Evolutionary conservation across 1,140 invertebrate genomes (phyloP).

Genomic region (Drosophila oshimai): DNA sequence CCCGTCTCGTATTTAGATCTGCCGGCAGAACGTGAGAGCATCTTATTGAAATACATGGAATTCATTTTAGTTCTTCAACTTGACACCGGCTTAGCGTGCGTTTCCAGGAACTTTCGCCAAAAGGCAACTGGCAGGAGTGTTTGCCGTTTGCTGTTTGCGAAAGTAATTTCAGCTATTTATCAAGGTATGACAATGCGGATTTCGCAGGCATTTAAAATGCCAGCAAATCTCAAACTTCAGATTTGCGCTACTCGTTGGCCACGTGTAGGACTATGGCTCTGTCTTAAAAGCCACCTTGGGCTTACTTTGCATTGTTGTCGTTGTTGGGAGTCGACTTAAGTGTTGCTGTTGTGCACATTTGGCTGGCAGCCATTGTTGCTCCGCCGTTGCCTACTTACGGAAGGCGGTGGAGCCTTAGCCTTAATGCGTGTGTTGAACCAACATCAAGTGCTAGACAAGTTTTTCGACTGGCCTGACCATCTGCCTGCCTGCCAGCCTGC

Average conservation of each 20-base stretch:
- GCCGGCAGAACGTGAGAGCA: neutral
- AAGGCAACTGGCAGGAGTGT: slow-evolving; percentile 8
- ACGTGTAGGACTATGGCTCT: slow-evolving; percentile 21
- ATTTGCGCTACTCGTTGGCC: slow-evolving; percentile 15
- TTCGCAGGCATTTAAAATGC: slow-evolving; percentile 64
- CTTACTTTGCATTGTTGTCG: slow-evolving; percentile 65
- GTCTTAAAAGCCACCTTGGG: slow-evolving; percentile 34
- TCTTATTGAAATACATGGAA: slow-evolving; percentile 23
- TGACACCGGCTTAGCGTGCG: slow-evolving; percentile 21
- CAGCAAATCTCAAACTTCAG: slow-evolving; percentile 54
- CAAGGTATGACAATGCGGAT: slow-evolving; percentile 75
- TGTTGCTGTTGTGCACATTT: slow-evolving; percentile 73
- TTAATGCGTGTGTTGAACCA: slow-evolving; percentile 51
- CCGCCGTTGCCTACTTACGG: slow-evolving; percentile 45
- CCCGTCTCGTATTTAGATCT: neutral
- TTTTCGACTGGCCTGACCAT: slow-evolving; percentile 37
- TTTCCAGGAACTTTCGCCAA: slow-evolving; percentile 18
- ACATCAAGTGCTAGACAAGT: slow-evolving; percentile 48
- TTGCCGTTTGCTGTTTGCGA: slow-evolving; percentile 38
- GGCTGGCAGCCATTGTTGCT: slow-evolving; percentile 52
- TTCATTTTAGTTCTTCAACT: slow-evolving; percentile 32
- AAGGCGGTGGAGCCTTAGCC: slow-evolving; percentile 19
- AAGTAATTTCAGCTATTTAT: slow-evolving; percentile 75
- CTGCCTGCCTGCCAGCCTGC: slow-evolving; percentile 33
- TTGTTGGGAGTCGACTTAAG: slow-evolving; percentile 58